Conservation (phyloP, 2,797 vertebrate species). For the Micromesistius poutassou region DNA sequence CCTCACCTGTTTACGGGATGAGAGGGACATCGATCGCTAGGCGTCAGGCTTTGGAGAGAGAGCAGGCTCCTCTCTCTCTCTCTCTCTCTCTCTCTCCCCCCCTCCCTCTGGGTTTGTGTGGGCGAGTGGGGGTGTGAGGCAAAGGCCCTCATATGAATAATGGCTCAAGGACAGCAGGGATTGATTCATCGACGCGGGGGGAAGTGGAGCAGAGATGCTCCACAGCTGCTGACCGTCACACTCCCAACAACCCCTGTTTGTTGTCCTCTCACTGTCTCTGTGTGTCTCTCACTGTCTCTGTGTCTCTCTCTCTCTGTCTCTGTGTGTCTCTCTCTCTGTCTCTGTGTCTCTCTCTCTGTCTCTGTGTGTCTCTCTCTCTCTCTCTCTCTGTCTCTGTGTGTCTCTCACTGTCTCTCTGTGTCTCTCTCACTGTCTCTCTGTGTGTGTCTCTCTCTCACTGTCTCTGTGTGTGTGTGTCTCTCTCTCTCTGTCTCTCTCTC, state of each 20-base stretch:
- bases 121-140: constrained; percentile 44
- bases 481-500: no score
- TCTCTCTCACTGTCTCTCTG: no score
- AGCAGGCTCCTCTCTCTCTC: constrained; percentile 22
- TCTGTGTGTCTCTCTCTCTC: no score
- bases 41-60: neutral
- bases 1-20: constrained; percentile 61
- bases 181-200: constrained; percentile 63
- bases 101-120: constrained; percentile 37
- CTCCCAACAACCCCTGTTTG: constrained; percentile 27
- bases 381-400: neutral
- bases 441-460: no score
- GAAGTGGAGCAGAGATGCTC: constrained; percentile 50
- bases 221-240: constrained; percentile 59
- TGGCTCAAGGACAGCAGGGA: constrained; percentile 66
- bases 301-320: constrained; percentile 17
- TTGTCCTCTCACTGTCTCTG: neutral
- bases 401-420: neutral
- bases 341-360: no score
- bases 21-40: constrained; percentile 55
- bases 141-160: constrained; percentile 59
- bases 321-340: neutral
- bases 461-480: no score
- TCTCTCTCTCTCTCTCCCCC: no score
- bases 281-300: constrained; percentile 13